phyloP scores from a whole-genome alignment of 2,113 vertebrate genomes.

The Piliocolobus tephrosceles region DNA sequence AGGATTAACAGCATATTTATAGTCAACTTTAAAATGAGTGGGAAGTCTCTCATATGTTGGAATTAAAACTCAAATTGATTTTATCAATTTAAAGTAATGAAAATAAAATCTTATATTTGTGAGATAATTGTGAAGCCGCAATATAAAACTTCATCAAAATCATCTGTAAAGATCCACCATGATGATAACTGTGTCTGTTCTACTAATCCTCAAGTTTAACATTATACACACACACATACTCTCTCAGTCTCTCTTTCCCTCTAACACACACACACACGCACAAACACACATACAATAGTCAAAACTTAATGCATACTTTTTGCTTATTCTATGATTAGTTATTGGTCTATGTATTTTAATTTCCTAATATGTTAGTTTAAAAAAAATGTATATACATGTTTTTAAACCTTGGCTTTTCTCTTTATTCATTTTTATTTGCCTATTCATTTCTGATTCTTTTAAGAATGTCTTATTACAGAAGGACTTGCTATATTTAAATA shows the following conservation, averaged over 20 bases:
- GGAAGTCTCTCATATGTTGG: background rate
- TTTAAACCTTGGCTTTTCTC: background rate
- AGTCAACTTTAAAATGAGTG: background rate
- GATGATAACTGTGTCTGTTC: background rate
- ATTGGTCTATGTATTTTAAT: background rate
- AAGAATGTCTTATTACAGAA: background rate
- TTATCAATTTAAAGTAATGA: background rate
- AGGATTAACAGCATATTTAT: background rate
- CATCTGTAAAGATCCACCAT: background rate
- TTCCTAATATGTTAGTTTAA: background rate
- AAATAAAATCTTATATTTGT: background rate
- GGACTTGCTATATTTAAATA: background rate
- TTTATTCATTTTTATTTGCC: background rate
- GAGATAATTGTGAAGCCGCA: background rate
- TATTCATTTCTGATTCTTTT: background rate
- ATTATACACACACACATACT: background rate
- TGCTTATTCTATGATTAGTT: background rate
- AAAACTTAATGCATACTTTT: background rate
- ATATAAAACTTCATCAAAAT: background rate
- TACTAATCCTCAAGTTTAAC: background rate
- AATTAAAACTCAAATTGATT: slow-evolving; percentile 23
- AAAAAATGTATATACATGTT: background rate
- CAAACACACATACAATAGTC: background rate
- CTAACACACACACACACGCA: too few relatives aligned
- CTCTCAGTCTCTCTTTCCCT: too few relatives aligned